Conservation (phyloP, 2,888 invertebrate genomes). For the Drosophila prostipennis region DNA sequence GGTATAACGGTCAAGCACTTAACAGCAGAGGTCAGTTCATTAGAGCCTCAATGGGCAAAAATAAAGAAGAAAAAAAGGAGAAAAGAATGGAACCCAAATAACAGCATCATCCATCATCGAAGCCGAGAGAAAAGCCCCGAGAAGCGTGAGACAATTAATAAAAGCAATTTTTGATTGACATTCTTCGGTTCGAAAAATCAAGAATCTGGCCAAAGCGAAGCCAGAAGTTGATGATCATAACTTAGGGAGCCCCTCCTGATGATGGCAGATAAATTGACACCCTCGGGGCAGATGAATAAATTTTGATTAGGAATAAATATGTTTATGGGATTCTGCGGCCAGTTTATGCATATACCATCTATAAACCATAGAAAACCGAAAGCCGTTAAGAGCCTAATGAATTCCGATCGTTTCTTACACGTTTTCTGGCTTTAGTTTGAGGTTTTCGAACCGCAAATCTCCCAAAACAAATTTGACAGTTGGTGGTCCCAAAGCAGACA, state of each 20-base stretch:
- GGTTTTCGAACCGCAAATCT: background rate
- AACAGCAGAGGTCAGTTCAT: constrained; percentile 31
- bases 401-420: constrained; percentile 61
- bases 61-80: constrained; percentile 4
- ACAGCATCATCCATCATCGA: constrained; percentile 28
- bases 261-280: constrained; percentile 73
- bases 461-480: constrained; percentile 33
- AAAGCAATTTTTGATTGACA: constrained; percentile 70
- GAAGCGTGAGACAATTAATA: constrained; percentile 61
- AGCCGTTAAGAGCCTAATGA: constrained; percentile 72
- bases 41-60: constrained; percentile 5
- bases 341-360: constrained; percentile 28
- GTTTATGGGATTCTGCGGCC: constrained; percentile 31
- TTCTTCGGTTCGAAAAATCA: constrained; percentile 22
- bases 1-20: constrained; percentile 34
- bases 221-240: constrained; percentile 38
- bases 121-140: background rate
- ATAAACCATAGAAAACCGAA: constrained; percentile 53
- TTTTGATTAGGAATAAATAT: constrained; percentile 50
- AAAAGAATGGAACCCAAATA: constrained; percentile 16
- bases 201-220: constrained; percentile 26
- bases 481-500: constrained; percentile 33
- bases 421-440: constrained; percentile 8
- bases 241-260: constrained; percentile 28
- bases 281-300: constrained; percentile 66